Evolutionary conservation across 1,140 invertebrate genomes (phyloP).

Genomic region (Drosophila virilis): DNA sequence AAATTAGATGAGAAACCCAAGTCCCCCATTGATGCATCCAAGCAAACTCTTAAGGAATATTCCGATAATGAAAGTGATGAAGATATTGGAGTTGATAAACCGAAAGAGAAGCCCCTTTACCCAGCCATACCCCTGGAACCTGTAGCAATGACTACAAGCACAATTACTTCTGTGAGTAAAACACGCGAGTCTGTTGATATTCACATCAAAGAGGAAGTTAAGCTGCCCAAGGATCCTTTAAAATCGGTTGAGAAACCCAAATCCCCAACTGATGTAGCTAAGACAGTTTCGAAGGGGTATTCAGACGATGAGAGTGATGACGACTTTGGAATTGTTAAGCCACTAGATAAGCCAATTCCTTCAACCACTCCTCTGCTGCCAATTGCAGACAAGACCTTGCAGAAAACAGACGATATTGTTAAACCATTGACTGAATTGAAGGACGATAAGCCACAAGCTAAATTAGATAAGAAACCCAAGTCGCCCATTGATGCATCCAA

Average conservation of each 20-base stretch:
- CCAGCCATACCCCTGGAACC: background rate
- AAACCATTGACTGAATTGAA: background rate
- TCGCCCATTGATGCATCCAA: background rate
- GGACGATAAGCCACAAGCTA: slow-evolving; percentile 4
- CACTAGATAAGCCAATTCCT: slow-evolving; percentile 22
- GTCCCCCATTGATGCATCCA: background rate
- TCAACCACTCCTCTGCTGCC: background rate
- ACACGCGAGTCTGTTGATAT: slow-evolving; percentile 3
- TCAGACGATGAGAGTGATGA: slow-evolving; percentile 8
- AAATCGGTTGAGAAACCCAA: slow-evolving; percentile 23
- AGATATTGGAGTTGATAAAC: slow-evolving; percentile 4
- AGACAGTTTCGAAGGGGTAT: slow-evolving; percentile 1
- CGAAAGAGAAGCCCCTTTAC: background rate
- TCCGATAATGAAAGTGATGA: slow-evolving; percentile 29
- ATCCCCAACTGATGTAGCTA: slow-evolving; percentile 9
- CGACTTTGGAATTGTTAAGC: slow-evolving; percentile 1
- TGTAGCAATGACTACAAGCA: background rate
- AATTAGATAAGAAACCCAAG: slow-evolving; percentile 22
- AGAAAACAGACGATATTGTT: background rate
- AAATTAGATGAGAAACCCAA: slow-evolving; percentile 15
- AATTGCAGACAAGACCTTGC: slow-evolving; percentile 5
- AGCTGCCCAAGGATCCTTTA: no score
- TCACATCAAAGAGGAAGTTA: background rate
- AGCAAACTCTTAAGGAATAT: slow-evolving; percentile 6
- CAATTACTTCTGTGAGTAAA: slow-evolving; percentile 12